These are phyloP conservation scores for Neotoma lepida DNA, from an alignment of 2,113 vertebrate genomes.

Conservation along the genomic window DNA sequence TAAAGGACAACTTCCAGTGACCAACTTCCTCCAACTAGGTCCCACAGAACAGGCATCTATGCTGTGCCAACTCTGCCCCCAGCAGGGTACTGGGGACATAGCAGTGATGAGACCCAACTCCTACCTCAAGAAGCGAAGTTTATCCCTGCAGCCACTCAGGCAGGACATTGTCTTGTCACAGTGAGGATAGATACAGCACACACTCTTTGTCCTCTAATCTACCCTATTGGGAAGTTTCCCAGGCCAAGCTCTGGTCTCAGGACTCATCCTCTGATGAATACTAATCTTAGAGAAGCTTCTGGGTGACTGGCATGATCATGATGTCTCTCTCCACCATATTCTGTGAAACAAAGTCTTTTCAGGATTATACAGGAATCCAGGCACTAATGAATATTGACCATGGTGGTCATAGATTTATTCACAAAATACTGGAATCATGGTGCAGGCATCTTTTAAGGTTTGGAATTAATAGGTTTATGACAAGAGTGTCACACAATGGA, in stretches of 20 bases:
- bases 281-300: background rate
- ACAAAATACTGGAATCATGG: background rate
- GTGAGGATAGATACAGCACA: too few species aligned
- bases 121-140: background rate
- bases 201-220: background rate
- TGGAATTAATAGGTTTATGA: constrained; percentile 26
- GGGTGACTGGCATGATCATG: background rate
- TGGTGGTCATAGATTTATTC: background rate
- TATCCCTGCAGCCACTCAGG: background rate
- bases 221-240: background rate
- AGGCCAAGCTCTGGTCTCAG: background rate
- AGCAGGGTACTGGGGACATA: background rate
- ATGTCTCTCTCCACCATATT: background rate
- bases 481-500: background rate
- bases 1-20: background rate
- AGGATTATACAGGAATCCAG: background rate
- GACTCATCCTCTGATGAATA: background rate
- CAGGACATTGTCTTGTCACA: background rate
- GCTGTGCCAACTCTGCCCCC: background rate
- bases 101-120: background rate
- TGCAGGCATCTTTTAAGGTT: background rate
- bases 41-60: background rate
- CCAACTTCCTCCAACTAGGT: background rate
- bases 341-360: background rate
- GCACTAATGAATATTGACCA: background rate